Percentiles rank a stretch among this genome's conserved stretches.
Conservation (phyloP, 2,113 vertebrate species). For the Scomber japonicus region DNA sequence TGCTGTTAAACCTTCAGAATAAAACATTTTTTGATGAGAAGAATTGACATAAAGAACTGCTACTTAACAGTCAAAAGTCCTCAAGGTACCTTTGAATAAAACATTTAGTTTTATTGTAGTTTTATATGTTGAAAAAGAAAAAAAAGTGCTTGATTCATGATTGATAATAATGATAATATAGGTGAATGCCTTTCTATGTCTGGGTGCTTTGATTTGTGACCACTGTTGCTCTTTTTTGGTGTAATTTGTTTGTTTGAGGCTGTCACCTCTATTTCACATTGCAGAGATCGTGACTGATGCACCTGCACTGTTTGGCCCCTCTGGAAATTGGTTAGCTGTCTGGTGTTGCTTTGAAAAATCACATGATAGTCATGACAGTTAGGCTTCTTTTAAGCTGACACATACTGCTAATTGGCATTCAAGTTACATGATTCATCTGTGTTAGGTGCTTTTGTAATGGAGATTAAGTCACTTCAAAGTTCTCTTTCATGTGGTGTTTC, state of each 20-base stretch:
- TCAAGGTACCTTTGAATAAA: background rate
- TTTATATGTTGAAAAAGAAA: slow-evolving; percentile 4
- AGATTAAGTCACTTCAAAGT: slow-evolving; percentile 63
- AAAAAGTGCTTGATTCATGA: background rate
- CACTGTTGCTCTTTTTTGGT: background rate
- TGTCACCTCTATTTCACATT: slow-evolving; percentile 34
- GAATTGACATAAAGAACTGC: background rate
- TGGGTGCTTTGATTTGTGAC: slow-evolving; percentile 9
- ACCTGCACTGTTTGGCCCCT: slow-evolving; percentile 23
- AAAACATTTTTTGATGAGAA: background rate
- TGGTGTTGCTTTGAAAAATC: slow-evolving; percentile 28
- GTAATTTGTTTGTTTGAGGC: background rate
- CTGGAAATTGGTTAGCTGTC: slow-evolving; percentile 19
- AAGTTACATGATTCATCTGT: slow-evolving; percentile 5
- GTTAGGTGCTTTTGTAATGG: slow-evolving; percentile 63
- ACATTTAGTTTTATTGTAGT: slow-evolving; percentile 4
- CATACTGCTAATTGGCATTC: slow-evolving; percentile 48
- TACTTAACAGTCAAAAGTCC: background rate
- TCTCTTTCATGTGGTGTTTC: slow-evolving; percentile 46
- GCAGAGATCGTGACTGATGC: background rate
- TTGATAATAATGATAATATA: background rate
- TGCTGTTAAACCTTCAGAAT: slow-evolving; percentile 1
- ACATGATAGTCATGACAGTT: slow-evolving; percentile 32
- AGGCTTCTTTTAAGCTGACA: slow-evolving; percentile 44
- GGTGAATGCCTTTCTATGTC: background rate